Percentiles rank a stretch among this genome's conserved stretches.
These are phyloP conservation scores for Tamias sibiricus DNA, from an alignment of 2,113 vertebrate genomes.

Conservation along the genomic window DNA sequence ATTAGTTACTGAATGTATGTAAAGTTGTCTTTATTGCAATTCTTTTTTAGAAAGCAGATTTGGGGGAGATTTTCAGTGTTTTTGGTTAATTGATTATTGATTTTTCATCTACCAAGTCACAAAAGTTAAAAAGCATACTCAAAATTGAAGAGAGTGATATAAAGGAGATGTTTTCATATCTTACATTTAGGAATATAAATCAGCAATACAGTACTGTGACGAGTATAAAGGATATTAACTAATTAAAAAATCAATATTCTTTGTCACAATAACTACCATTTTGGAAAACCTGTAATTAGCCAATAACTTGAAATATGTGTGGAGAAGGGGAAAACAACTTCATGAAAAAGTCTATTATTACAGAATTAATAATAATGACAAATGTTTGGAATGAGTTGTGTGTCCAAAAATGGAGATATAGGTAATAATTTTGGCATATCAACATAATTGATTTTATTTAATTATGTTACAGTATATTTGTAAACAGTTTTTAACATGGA, in stretches of 20 bases:
- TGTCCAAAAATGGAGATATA: background rate
- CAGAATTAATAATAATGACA: background rate
- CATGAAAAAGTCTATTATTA: background rate
- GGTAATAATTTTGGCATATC: background rate
- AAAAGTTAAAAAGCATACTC: constrained; percentile 1
- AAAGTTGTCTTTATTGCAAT: background rate
- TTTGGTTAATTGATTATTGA: background rate
- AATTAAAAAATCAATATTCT: background rate
- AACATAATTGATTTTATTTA: background rate
- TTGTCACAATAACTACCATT: constrained; percentile 18
- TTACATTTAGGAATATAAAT: background rate
- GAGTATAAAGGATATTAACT: background rate
- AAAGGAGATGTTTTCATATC: background rate
- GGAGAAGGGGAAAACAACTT: background rate
- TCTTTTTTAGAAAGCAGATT: background rate
- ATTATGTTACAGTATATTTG: background rate
- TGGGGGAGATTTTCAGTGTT: background rate
- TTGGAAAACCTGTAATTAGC: background rate
- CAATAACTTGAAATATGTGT: background rate
- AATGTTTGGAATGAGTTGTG: background rate
- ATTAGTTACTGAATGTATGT: background rate
- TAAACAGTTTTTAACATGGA: background rate
- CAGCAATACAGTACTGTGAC: background rate
- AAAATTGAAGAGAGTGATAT: background rate
- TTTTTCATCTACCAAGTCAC: background rate